Evolutionary conservation across 2,888 invertebrate species (phyloP).

Genomic region (Melieria crassipennis): DNA sequence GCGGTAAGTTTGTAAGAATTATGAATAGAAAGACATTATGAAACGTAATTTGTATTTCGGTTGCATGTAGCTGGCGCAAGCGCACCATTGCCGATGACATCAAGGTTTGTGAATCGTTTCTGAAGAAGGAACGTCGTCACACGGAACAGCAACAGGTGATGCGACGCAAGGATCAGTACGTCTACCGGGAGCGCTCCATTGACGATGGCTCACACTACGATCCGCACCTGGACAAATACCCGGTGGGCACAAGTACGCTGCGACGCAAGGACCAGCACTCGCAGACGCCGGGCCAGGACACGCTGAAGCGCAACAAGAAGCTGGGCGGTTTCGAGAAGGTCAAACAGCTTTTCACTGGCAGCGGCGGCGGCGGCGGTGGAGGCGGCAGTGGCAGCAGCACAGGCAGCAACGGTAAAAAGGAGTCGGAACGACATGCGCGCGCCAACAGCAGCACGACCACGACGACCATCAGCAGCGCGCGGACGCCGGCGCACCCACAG

Average conservation of each 20-base stretch:
- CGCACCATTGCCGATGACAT: constrained; percentile 74
- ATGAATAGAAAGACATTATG: not conserved
- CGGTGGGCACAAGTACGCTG: constrained; percentile 64
- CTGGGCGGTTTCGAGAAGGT: constrained; percentile 79
- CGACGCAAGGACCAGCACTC: constrained; percentile 53
- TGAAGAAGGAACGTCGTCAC: constrained; percentile 79
- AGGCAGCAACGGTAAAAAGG: constrained; percentile 56
- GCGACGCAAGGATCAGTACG: constrained; percentile 68
- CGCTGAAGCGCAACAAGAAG: constrained; percentile 70
- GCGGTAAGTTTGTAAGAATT: constrained; percentile 51
- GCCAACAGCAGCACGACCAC: constrained; percentile 61
- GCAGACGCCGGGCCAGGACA: constrained; percentile 50
- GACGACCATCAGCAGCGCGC: constrained; percentile 59
- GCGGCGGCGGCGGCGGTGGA: constrained; percentile 54
- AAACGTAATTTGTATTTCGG: not conserved
- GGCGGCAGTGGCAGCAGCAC: constrained; percentile 65
- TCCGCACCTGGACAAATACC: constrained; percentile 72
- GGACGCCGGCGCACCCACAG: constrained; percentile 37
- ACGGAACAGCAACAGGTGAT: constrained; percentile 69
- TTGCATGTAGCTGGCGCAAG: constrained; percentile 62
- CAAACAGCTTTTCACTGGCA: constrained; percentile 79
- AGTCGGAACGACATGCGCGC: constrained; percentile 47
- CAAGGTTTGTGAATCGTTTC: constrained; percentile 74
- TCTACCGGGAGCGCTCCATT: constrained; percentile 70
- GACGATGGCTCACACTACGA: constrained; percentile 77